Percentiles rank a stretch among this genome's conserved stretches.
Evolutionary conservation across 1,140 invertebrate species (phyloP).

Genomic region (Pantala flavescens): DNA sequence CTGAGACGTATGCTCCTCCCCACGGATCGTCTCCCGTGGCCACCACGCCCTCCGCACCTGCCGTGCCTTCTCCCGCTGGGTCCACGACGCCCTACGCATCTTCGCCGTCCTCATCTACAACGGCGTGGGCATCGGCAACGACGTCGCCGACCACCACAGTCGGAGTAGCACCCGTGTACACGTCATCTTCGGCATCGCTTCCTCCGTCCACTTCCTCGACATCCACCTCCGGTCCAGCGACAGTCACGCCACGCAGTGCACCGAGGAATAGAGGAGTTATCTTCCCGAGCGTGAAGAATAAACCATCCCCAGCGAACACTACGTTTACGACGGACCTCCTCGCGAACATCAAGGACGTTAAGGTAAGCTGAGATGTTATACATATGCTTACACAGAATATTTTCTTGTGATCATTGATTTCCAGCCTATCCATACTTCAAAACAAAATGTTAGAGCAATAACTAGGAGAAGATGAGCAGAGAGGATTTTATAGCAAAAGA

Average conservation of each 20-base stretch:
- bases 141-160: constrained; percentile 28
- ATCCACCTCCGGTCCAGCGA: constrained; percentile 21
- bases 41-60: constrained; percentile 12
- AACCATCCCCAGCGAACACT: constrained; percentile 69
- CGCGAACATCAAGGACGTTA: constrained; percentile 64
- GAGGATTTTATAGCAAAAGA: too few relatives aligned
- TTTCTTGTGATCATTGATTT: too few relatives aligned
- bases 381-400: too few relatives aligned
- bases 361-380: constrained; percentile 47
- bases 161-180: constrained; percentile 25
- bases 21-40: not conserved
- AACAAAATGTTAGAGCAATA: too few relatives aligned
- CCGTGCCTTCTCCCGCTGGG: constrained; percentile 20
- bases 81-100: constrained; percentile 25
- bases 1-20: constrained; percentile 13
- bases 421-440: too few relatives aligned
- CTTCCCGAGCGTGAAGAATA: constrained; percentile 83
- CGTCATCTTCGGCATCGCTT: constrained; percentile 25
- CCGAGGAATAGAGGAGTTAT: constrained; percentile 65
- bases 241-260: constrained; percentile 30
- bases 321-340: constrained; percentile 57
- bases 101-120: constrained; percentile 27
- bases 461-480: too few relatives aligned
- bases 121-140: constrained; percentile 26
- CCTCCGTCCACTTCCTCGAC: constrained; percentile 24